Base-by-base conservation (phyloP, 92 coral and sea anemone species). In the Siderastrea radians region DNA sequence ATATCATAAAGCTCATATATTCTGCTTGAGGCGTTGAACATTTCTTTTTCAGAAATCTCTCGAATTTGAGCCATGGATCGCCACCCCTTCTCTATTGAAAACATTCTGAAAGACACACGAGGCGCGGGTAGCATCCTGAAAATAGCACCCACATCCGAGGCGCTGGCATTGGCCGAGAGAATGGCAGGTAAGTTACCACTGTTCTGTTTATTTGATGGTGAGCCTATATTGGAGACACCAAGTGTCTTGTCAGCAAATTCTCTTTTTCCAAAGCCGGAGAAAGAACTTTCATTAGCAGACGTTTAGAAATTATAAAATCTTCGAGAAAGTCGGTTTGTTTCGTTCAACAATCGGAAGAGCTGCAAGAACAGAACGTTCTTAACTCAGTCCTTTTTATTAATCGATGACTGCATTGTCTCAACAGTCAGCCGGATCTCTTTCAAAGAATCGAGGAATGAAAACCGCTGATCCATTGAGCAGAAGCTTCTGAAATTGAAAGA, bases 101-200 rank as follows among this genome's bases (percentile, higher is more conserved):
- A 85, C 88, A 95, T 97, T 67, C 84, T 97, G 60, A 95, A 95
- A 70, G 98, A 95, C 74, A 94, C 97, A 61, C 84, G 93, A 72
- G 85, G 93, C 64, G 90, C 81, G 8, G 65, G 82, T 10, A 64
- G 85, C 53, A 89, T 86, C 45, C 70, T 77, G 46, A 69, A 83
- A 51, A 47, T 86, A 47, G 68, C 98, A 50, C 93, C 93, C 52
- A 78, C 96, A n/a, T 82, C 94, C 52, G 98, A 95, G 60, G 96
- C 98, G 59, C 90, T 95, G 45, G 82, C 92, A 15, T 74, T 95
- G 65, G 98, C 98, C 15, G 98, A 95, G 63, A 91, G 92, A 86
- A 93, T 95, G 96, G 98, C 98, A 86, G 87, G 87, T 84, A 49
- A 74, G 72, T 7, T n/a, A 2, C 3, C 2, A 19, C 19, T 4